Percentiles rank a stretch among this genome's conserved stretches.
Conservation (phyloP, 30 jellyfish, hydroid and myxozoan genomes). For the Aurelia sp. region DNA sequence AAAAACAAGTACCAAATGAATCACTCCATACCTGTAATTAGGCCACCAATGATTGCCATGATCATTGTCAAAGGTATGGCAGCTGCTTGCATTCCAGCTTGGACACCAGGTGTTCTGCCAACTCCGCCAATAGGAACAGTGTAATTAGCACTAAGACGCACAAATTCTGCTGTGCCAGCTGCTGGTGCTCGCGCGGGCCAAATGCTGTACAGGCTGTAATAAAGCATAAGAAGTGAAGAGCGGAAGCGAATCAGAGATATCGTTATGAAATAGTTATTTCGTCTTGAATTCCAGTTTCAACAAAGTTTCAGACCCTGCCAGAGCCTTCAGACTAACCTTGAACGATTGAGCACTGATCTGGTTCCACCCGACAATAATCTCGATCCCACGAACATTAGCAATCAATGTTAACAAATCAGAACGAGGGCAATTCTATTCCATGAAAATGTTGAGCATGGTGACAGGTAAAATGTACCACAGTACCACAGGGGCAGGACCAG, state of each 20-base stretch:
- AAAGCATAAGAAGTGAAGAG: neutral
- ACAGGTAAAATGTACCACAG: no score
- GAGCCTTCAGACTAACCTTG: no score
- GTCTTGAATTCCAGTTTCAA: neutral
- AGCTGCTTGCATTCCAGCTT: constrained; percentile 81
- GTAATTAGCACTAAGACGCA: neutral
- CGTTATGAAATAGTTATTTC: neutral
- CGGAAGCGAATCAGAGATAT: neutral
- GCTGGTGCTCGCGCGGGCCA: constrained; percentile 16
- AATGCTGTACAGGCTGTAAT: constrained; percentile 3
- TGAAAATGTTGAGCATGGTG: no score
- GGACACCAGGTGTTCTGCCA: constrained; percentile 25
- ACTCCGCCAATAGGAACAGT: constrained; percentile 1
- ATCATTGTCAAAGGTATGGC: constrained; percentile 60
- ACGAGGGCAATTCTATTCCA: no score
- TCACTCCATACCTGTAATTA: constrained; percentile 48
- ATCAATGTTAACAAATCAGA: no score
- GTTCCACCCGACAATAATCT: no score
- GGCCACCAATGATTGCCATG: constrained; percentile 71
- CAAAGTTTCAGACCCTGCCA: no score
- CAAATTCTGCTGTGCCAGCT: neutral
- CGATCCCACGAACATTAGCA: no score
- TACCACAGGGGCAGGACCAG: no score
- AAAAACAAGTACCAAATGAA: no score
- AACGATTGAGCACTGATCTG: no score